Base-by-base conservation (phyloP, 2,888 invertebrate species). In the Pollenia angustigena region DNA sequence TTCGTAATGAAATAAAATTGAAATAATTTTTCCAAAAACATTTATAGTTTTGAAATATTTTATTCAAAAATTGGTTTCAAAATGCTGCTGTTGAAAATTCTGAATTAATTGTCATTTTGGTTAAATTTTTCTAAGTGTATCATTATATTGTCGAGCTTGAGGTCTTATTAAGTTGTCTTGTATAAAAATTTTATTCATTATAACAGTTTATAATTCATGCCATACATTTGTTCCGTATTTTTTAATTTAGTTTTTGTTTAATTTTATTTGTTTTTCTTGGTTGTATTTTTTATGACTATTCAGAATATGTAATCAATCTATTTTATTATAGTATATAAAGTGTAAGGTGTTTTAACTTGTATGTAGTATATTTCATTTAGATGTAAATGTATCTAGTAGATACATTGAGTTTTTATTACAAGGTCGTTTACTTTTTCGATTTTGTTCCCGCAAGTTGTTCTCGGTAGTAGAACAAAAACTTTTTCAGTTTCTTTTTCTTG, bases 361-460 rank as follows among this genome's bases (percentile, higher is more conserved):
- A 40, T 72, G 10, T 46, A 54, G 40, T 32, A 71, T 23, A 54
- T 66, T 69, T 14, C 42, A 46, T 11, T 56, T 78, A 48, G 72
- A 56, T 64, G 72, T 79, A 69, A 79, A 69, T 48, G 56, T 74
- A 50, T 58, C 42, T 58, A 42, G n/a, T 16, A 56, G 58, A 69
- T 69, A 60, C 54, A 18, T 81, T 81, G 48, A 74, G 74, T 85
- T 74, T 81, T 58, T 74, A 71, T 83, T 86, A 79, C 85, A 86
- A 86, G 85, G 85, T 86, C 85, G 85, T 86, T 82, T 82, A 86
- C 85, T 83, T 86, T 86, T 85, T 71, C 79, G 46, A 58, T 69
- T 52, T 71, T 44, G 23, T 44, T 60, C n/a, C 42, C 18, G n/a
- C 54, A 9, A 42, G 32, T 32, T 32, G 32, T 32, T 32, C 32